Evolutionary conservation across 2,797 vertebrate genomes (phyloP), one percentile per base, ranked within the genome.

Genomic region (Enteromius fasciolatus): DNA sequence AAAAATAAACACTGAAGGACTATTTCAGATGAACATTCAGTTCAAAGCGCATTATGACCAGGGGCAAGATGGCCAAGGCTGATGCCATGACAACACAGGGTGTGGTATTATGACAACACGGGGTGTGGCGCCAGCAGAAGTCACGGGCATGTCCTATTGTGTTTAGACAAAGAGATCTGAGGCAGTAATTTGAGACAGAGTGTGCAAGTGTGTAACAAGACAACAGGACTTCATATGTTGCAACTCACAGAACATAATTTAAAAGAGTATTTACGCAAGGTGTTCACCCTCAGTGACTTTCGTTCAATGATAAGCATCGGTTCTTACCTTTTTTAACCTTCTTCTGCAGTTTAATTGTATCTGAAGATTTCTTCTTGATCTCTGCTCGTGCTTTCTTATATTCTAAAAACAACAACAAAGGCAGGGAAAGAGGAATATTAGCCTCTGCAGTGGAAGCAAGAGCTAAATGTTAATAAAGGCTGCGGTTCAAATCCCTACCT

Each of bases 281-380:
- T 33, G 63, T 76, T 59, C 31, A 36, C 12, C 52, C 48, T 18
- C 7, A 0, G 46, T 20, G 33, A 20, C 44, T 52, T 76, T 76
- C 3, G 6, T 4, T 75, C 25, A n/a, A 39, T 33, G 12, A 46
- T 12, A 25, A 59, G 54, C 5, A 63, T 39, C 0, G 1, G 1
- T 63, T 41, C 84, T 91, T 91, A 96, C 95, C 95, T 94, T 96
- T 96, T 88, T 95, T 96, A 59, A 95, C 94, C 84, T 96, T 96
- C 93, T 96, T 96, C 90, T 96, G 95, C 74, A 96, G 92, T 84
- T 96, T 96, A 88, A 96, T 92, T 6, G 95, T 96, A 90, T 96
- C 95, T 0, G 95, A 96, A 0, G 95, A 96, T 78, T 96, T 96
- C 90, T 96, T 96, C 91, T 96, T 96, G 84, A 96, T 95, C 82